Base-by-base conservation (phyloP, 2,888 invertebrate genomes). In the Pseudoips prasinana region DNA sequence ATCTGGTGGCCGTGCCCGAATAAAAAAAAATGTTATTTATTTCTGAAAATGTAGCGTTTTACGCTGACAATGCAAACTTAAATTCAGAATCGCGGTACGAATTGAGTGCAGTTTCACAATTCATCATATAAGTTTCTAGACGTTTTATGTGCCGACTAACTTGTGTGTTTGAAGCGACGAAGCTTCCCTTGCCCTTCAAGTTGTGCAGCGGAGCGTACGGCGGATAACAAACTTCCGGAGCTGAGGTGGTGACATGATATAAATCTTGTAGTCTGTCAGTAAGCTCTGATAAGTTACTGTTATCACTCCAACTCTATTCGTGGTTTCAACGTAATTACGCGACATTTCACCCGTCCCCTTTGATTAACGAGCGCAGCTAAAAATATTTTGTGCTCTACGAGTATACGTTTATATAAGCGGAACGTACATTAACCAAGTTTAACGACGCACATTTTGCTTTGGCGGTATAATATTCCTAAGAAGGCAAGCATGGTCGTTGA, bases 41-140 rank as follows among this genome's bases (percentile, higher is more conserved):
- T n/a, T n/a, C n/a, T n/a, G n/a, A n/a, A n/a, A n/a, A n/a, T n/a
- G n/a, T n/a, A n/a, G n/a, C n/a, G n/a, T n/a, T n/a, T n/a, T n/a
- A n/a, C n/a, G n/a, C n/a, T n/a, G n/a, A n/a, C n/a, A n/a, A n/a
- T n/a, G n/a, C n/a, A n/a, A n/a, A n/a, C n/a, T n/a, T n/a, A n/a
- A n/a, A n/a, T n/a, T n/a, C n/a, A n/a, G n/a, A n/a, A n/a, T n/a
- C n/a, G n/a, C n/a, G n/a, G n/a, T n/a, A n/a, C n/a, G n/a, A n/a
- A n/a, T n/a, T 24, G 23, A 39, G 33, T 40, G 36, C 28, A 37
- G 39, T 35, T 46, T 43, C 34, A 26, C 37, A 53, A 43, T 25
- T 25, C 14, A 18, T 1, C 8, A 31, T 42, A 20, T 3, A 25
- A 23, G 25, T 39, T 23, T 11, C 1, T 11, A 24, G 22, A 24